Evolutionary conservation across 2,888 invertebrate genomes (phyloP).

Genomic region (Bedellia somnulentella): DNA sequence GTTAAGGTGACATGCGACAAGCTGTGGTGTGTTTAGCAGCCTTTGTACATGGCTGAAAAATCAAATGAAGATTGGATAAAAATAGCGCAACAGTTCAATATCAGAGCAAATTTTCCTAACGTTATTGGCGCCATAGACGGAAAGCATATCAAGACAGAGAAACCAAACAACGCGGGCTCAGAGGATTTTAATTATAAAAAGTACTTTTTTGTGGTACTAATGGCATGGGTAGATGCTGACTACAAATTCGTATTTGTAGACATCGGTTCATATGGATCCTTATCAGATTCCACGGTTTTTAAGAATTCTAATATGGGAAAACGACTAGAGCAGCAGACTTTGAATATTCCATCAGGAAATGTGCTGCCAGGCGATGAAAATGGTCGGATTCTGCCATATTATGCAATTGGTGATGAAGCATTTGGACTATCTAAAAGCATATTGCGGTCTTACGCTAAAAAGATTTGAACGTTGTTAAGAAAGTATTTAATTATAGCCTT

Average conservation of each 20-base stretch:
- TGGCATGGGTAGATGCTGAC: constrained; percentile 12
- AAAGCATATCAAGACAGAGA: constrained; percentile 5
- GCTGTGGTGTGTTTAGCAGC: too few relatives aligned
- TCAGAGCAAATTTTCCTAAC: constrained; percentile 14
- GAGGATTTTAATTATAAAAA: constrained; percentile 14
- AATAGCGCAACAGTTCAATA: constrained; percentile 13
- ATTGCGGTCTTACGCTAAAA: too few relatives aligned
- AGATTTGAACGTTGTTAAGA: constrained; percentile 8
- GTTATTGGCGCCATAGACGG: constrained; percentile 14
- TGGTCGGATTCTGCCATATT: too few relatives aligned
- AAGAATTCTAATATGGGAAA: constrained; percentile 7
- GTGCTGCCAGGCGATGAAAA: constrained; percentile 8
- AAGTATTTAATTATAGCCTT: constrained; percentile 14
- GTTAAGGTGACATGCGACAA: constrained; percentile 12
- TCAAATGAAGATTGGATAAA: constrained; percentile 9
- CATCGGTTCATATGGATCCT: constrained; percentile 13
- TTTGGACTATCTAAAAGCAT: too few relatives aligned
- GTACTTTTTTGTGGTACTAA: constrained; percentile 13
- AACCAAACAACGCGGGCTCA: constrained; percentile 12
- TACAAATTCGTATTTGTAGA: constrained; percentile 14
- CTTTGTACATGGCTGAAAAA: constrained; percentile 8
- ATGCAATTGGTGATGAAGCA: too few relatives aligned
- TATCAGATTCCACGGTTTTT: constrained; percentile 9
- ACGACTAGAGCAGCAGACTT: constrained; percentile 7
- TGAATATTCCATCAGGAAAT: constrained; percentile 8